Base-by-base conservation (phyloP, 2,888 invertebrate species). In the Bellardia pandia region DNA sequence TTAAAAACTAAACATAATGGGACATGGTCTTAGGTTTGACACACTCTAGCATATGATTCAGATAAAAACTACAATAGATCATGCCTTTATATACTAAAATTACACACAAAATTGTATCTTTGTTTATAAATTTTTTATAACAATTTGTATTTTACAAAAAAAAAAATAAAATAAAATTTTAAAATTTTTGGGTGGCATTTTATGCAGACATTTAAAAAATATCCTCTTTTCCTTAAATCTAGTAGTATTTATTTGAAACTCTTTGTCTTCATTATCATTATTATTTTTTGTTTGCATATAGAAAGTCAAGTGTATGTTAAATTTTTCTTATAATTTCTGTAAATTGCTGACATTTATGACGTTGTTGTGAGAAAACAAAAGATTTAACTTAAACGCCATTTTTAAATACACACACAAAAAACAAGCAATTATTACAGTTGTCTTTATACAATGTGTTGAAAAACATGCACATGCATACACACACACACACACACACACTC, bases 361-460 rank as follows among this genome's bases (percentile, higher is more conserved):
- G 74, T 64, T 74, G 78, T 79, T 71, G 62, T 74, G 58, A 62
- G 77, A 85, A 77, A 74, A 87, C 84, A 81, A 85, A 87, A 74
- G 87, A 85, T 78, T 87, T 81, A 72, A 85, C 78, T 85, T 87
- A 87, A 86, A 79, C 86, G 88, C 89, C 89, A 89, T 89, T 89
- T 88, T 88, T 78, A 79, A 88, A 79, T 81, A 30, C 6, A 69
- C 68, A 23, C 6, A 75, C 62, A 62, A 60, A 45, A 30, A 71
- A 56, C 51, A 76, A 56, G 53, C 85, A 82, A 85, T 85, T 85
- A 85, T 82, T 82, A 77, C 62, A 78, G 77, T 84, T 84, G 74
- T 51, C 60, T 76, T 60, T 77, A 7, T 33, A 45, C 40, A 79
- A 74, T 82, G 62, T 82, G 83, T 71, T 84, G 2, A 13, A 45